Conservation (phyloP, 2,797 vertebrate species). For the Mus caroli region DNA sequence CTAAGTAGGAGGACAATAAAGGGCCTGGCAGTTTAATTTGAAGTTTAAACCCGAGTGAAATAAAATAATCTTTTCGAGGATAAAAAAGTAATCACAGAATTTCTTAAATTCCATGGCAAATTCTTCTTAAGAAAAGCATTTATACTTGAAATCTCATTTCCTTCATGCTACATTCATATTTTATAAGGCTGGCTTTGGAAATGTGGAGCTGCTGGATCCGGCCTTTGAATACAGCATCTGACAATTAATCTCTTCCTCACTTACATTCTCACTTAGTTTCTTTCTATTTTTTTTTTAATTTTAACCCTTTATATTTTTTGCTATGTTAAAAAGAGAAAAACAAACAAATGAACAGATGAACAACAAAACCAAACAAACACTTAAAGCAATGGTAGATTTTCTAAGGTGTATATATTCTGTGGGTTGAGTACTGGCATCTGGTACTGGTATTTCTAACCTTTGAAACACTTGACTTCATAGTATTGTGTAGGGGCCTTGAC, state of each 20-base stretch:
- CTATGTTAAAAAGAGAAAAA: neutral
- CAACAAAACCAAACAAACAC: neutral
- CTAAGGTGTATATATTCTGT: neutral
- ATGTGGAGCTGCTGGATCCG: slow-evolving; percentile 56
- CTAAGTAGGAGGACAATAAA: slow-evolving; percentile 72
- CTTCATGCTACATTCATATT: slow-evolving; percentile 63
- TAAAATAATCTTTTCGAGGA: slow-evolving; percentile 77
- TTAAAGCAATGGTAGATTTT: slow-evolving; percentile 33
- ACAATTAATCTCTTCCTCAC: neutral
- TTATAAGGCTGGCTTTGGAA: slow-evolving; percentile 63
- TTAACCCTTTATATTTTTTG: slow-evolving; percentile 42
- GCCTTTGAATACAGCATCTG: slow-evolving; percentile 54
- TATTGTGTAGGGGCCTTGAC: slow-evolving; percentile 20
- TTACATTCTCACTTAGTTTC: neutral
- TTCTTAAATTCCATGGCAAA: slow-evolving; percentile 78
- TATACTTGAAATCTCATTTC: slow-evolving; percentile 82
- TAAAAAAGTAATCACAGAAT: slow-evolving; percentile 76
- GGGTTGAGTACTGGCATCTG: neutral
- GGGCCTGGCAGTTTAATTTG: slow-evolving; percentile 3
- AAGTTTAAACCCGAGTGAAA: slow-evolving; percentile 80
- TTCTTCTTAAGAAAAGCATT: slow-evolving; percentile 78
- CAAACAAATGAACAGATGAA: neutral
- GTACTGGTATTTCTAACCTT: neutral
- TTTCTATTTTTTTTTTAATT: neutral
- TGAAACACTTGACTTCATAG: slow-evolving; percentile 71